Percentiles rank a stretch among this genome's conserved stretches.
phyloP scores from a whole-genome alignment of 1,140 invertebrate genomes.

The Liolophura sinensis region DNA sequence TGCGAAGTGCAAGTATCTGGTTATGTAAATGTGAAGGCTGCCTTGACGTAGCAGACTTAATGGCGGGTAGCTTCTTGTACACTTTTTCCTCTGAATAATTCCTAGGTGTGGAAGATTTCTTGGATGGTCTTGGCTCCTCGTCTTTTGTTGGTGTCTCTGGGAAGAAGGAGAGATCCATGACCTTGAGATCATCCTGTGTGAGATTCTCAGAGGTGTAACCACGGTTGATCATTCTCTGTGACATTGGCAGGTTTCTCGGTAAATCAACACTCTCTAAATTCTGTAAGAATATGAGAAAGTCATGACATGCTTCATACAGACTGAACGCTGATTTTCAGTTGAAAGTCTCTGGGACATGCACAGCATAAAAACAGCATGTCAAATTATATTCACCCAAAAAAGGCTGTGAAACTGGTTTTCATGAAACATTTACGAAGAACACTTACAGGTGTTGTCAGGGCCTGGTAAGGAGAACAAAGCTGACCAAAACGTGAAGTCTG shows the following conservation, averaged over 20 bases:
- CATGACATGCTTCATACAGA: not conserved
- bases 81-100: too few species aligned
- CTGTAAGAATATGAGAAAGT: constrained; percentile 25
- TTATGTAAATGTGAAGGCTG: too few species aligned
- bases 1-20: too few species aligned
- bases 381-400: too few species aligned
- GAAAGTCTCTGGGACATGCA: too few species aligned
- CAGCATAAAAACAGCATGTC: too few species aligned
- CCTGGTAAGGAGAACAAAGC: constrained; percentile 54
- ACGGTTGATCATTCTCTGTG: constrained; percentile 44
- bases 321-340: not conserved
- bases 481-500: constrained; percentile 48
- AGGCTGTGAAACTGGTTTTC: too few species aligned
- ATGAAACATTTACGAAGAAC: too few species aligned
- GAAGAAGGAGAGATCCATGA: constrained; percentile 47
- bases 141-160: constrained; percentile 27
- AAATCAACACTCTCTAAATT: constrained; percentile 41
- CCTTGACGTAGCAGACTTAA: too few species aligned
- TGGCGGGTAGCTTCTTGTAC: too few species aligned
- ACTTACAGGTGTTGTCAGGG: constrained; percentile 45
- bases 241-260: constrained; percentile 44
- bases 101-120: not conserved
- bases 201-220: constrained; percentile 45
- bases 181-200: constrained; percentile 38
- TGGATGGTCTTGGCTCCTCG: constrained; percentile 15